Conservation (phyloP, 2,888 invertebrate genomes). For the Melanostoma scalare region DNA sequence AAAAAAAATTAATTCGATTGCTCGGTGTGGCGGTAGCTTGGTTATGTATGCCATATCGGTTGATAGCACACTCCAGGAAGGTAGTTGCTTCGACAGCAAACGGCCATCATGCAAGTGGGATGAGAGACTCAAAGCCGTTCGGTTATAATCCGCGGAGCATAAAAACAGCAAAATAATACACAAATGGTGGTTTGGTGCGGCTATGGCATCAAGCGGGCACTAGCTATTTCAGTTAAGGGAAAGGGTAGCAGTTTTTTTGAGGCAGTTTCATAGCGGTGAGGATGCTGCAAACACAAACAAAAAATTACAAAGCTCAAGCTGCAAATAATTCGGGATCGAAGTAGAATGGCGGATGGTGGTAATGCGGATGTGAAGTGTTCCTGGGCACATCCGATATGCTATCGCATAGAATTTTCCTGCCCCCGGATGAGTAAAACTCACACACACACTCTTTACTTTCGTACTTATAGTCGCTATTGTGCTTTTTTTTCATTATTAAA, state of each 20-base stretch:
- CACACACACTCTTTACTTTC: constrained; percentile 6
- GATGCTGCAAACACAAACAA: constrained; percentile 41
- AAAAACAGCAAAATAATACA: constrained; percentile 66
- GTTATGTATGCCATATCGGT: constrained; percentile 56
- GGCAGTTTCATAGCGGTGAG: constrained; percentile 16
- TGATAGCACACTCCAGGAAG: constrained; percentile 56
- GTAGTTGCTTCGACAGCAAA: constrained; percentile 53
- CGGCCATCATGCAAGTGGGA: constrained; percentile 14
- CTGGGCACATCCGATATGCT: constrained; percentile 66
- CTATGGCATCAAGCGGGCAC: neutral
- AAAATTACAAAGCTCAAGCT: constrained; percentile 64
- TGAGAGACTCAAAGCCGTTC: constrained; percentile 38
- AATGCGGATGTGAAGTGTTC: constrained; percentile 69
- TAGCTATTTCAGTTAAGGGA: neutral
- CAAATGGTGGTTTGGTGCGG: constrained; percentile 15
- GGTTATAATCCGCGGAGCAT: constrained; percentile 69
- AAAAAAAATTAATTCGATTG: constrained; percentile 64
- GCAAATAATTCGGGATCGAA: constrained; percentile 51
- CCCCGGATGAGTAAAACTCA: constrained; percentile 42
- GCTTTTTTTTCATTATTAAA: constrained; percentile 57
- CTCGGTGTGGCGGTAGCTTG: constrained; percentile 42
- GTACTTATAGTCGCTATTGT: constrained; percentile 28
- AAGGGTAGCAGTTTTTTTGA: constrained; percentile 2
- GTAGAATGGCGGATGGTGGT: constrained; percentile 31
- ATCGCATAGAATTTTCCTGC: constrained; percentile 66